These are phyloP conservation scores for Platalea minor DNA, from an alignment of 2,797 vertebrate genomes.

Conservation along the genomic window DNA sequence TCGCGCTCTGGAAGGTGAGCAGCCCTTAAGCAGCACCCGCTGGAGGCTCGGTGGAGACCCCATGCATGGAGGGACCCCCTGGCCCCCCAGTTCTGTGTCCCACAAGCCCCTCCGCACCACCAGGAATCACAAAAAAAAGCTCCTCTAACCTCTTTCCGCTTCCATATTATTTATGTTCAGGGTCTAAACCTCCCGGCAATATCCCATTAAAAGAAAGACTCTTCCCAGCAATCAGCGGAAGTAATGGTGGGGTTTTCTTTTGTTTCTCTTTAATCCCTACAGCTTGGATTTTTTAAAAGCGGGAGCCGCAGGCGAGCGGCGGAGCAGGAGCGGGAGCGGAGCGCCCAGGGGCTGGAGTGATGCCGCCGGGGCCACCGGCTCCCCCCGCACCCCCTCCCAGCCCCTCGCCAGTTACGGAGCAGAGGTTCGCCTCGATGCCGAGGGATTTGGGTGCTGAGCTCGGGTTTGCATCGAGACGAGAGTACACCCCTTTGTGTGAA, in stretches of 20 bases:
- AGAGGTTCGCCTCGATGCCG: background rate
- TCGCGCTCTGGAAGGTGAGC: constrained; percentile 94
- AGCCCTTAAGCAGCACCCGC: accelerated
- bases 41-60: background rate
- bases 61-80: accelerated
- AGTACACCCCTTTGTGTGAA: background rate
- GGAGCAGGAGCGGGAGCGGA: constrained; percentile 74
- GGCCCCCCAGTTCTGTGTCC: accelerated
- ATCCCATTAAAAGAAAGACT: accelerated
- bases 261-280: background rate
- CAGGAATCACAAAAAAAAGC: background rate
- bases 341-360: constrained; percentile 82
- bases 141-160: background rate
- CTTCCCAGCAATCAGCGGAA: background rate
- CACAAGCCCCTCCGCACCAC: accelerated
- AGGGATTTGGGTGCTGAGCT: background rate
- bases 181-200: background rate
- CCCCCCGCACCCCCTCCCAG: background rate
- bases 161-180: accelerated
- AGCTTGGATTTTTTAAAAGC: constrained; percentile 95
- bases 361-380: background rate
- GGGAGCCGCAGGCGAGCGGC: constrained; percentile 80
- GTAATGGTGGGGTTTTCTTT: background rate
- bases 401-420: background rate
- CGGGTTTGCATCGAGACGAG: background rate